Conservation (phyloP, 2,797 vertebrate species). For the Manis javanica region DNA sequence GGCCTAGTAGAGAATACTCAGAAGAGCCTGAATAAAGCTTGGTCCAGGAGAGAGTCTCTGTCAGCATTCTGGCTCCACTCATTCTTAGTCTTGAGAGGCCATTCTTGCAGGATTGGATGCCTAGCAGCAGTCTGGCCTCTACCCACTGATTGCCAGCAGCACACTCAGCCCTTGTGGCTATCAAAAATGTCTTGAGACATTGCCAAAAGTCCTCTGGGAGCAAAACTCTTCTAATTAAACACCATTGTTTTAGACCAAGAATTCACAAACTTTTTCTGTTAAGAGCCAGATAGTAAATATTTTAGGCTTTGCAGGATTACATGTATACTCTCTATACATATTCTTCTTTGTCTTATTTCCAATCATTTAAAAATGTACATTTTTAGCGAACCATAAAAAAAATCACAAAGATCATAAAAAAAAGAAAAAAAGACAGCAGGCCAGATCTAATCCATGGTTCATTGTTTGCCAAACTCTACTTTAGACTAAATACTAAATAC, state of each 20-base stretch:
- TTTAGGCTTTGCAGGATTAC: neutral
- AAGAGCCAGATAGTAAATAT: neutral
- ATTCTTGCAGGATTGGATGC: neutral
- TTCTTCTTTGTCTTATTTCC: neutral
- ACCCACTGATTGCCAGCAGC: neutral
- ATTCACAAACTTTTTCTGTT: neutral
- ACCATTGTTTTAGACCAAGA: neutral
- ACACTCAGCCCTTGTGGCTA: neutral
- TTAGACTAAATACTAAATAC: neutral
- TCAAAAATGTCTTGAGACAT: neutral
- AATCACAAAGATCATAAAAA: neutral
- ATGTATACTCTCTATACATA: neutral
- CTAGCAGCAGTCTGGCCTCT: neutral
- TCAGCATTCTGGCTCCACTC: neutral
- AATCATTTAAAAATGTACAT: neutral
- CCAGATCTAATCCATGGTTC: neutral
- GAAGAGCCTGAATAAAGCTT: neutral
- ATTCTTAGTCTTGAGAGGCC: neutral
- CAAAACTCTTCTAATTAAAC: neutral
- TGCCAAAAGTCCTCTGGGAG: neutral
- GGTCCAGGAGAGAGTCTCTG: neutral
- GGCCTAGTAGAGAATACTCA: neutral
- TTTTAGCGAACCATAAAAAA: neutral
- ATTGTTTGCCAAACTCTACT: neutral
- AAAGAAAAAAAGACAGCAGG: neutral